Base-by-base conservation (phyloP, 2,113 vertebrate species). In the Reinhardtius hippoglossoides region DNA sequence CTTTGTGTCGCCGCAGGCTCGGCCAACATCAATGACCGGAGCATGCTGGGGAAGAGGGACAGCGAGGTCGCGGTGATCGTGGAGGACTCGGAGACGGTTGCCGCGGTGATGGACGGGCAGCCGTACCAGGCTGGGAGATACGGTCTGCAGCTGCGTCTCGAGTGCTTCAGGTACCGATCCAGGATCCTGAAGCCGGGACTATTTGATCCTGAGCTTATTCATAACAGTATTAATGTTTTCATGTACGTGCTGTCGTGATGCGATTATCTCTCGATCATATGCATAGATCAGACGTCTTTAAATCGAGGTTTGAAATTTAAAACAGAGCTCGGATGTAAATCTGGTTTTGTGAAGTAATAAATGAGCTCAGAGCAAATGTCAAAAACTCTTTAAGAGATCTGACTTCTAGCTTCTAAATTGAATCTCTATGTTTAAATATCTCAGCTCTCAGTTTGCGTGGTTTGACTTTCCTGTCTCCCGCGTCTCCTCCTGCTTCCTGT, bases 21-120 rank as follows among this genome's bases (percentile, higher is more conserved):
- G 16, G 98, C 98, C 60, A 99, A 99, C 94, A 99, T 99, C 88
- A 99, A 99, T 0, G 98, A 99, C 94, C 93, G 98, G 52, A 99
- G 98, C 93, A 96, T 99, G 98, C 94, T 99, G 93, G 98, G 98
- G 0, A 99, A 97, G 90, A 87, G 98, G 58, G 98, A 99, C 95
- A 99, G 98, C 0, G 98, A 99, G 90, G 95, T 99, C 88, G 98
- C 97, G 0, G 61, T 99, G 86, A 93, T 99, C 1, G 93, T 97
- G 75, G 95, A 99, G 90, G 98, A 99, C 93, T 95, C 93, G 0
- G 93, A 96, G 82, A 96, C 56, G 0, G 62, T 96, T 6, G 77
- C 92, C 1, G 95, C 97, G 0, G 48, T 97, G 24, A 99, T 99
- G 98, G 96, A 98, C 0, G 96, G 97, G 1, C 83, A 93, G 71